Conservation (phyloP, 2,797 vertebrate species). For the Macropus fuliginosus region DNA sequence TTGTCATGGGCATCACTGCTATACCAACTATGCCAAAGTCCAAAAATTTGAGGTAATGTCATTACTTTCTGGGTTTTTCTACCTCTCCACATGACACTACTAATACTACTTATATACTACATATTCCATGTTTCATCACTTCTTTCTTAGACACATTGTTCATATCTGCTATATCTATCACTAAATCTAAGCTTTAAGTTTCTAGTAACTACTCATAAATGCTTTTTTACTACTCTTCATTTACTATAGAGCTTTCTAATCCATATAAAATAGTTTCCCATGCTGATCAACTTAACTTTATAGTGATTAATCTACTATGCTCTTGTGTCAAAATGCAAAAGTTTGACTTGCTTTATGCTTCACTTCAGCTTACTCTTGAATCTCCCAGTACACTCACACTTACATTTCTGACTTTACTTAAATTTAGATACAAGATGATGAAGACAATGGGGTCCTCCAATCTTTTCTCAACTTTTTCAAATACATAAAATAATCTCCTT, state of each 20-base stretch:
- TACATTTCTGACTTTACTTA: neutral
- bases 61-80: too few species aligned
- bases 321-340: neutral
- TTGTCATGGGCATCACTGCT: neutral
- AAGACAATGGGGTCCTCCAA: neutral
- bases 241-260: neutral
- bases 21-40: neutral
- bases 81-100: neutral
- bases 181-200: neutral
- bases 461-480: neutral
- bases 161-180: neutral
- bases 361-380: neutral
- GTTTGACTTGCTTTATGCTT: neutral
- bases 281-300: neutral
- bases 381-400: neutral
- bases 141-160: neutral
- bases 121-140: neutral
- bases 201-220: neutral
- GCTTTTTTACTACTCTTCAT: neutral
- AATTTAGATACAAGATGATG: neutral
- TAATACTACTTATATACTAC: neutral
- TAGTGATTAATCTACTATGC: neutral
- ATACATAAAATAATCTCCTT: neutral
- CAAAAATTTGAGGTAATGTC: neutral
- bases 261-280: neutral